phyloP scores from a whole-genome alignment of 2,888 invertebrate genomes.

The Linhomoeus sp. region DNA sequence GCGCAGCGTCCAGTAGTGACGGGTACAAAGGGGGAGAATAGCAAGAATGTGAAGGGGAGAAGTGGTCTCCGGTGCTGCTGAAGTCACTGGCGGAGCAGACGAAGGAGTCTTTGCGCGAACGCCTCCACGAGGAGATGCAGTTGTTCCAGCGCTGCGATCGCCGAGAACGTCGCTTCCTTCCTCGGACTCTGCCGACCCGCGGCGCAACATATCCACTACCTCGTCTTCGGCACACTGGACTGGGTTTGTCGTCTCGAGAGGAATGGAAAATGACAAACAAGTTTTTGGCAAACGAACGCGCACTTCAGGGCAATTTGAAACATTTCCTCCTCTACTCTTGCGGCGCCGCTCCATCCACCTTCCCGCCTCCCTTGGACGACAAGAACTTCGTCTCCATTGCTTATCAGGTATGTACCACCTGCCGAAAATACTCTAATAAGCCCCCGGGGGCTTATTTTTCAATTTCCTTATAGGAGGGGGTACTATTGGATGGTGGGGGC shows the following conservation, averaged over 20 bases:
- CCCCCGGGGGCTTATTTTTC: too few species aligned
- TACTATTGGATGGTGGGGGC: background rate
- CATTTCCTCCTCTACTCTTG: slow-evolving; percentile 38
- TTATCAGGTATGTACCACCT: slow-evolving; percentile 11
- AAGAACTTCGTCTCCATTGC: slow-evolving; percentile 33
- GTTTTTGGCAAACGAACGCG: background rate
- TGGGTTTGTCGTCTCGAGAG: background rate
- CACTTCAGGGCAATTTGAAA: slow-evolving; percentile 61
- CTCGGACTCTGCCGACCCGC: slow-evolving; percentile 49
- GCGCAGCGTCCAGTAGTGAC: too few species aligned
- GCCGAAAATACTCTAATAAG: too few species aligned
- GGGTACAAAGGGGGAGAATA: too few species aligned
- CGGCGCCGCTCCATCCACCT: slow-evolving; percentile 10
- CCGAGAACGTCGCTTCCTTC: slow-evolving; percentile 53
- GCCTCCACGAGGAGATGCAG: slow-evolving; percentile 49
- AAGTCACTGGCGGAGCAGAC: slow-evolving; percentile 19
- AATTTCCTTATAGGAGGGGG: background rate
- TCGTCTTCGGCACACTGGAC: slow-evolving; percentile 32
- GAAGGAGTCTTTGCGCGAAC: slow-evolving; percentile 44
- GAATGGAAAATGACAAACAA: too few species aligned
- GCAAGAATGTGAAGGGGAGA: too few species aligned
- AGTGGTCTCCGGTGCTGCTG: slow-evolving; percentile 29
- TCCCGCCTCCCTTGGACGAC: slow-evolving; percentile 41
- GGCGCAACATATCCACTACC: slow-evolving; percentile 64
- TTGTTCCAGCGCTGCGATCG: slow-evolving; percentile 62